Evolutionary conservation across 2,113 vertebrate species (phyloP), one percentile per base, ranked within the genome.

Genomic region (Anolis carolinensis): DNA sequence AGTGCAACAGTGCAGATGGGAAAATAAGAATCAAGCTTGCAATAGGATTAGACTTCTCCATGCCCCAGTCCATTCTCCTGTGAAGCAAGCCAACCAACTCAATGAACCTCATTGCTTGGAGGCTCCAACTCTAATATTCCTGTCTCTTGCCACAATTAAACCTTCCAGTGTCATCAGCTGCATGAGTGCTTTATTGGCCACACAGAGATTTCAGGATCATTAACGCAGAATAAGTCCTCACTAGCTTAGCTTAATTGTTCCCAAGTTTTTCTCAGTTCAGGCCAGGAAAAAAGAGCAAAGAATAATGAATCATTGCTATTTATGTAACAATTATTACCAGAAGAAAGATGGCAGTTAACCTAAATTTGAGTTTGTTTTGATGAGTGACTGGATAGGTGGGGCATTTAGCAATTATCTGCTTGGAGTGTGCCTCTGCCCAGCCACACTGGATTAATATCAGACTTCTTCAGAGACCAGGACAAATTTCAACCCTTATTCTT

Each of bases 151-250:
- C 9, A 52, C 65, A 71, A 32, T 44, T 83, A 92, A 85, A 67
- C 72, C 65, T 85, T 82, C 1, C 71, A 87, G 71, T 65, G 32
- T 8, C 81, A 36, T 18, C 63, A 0, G 0, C 32, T 87, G 68
- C 59, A 62, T 68, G 30, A 73, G 73, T 52, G 7, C 44, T 81
- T 79, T 79, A 72, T 79, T 79, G 50, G 76, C 65, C 81, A 63
- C 76, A 79, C 39, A 73, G 18, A 84, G 18, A 70, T 70, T 89
- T 91, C 73, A 86, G 62, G 83, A 10, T 76, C 62, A 91, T 52
- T 88, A 74, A 23, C 63, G 81, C 50, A 70, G 79, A 89, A 88
- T 65, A 27, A 90, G 90, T 89, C 82, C 25, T 59, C 5, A 27
- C 68, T 88, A 18, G 77, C 68, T 85, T 85, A 87, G 25, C 63